These are phyloP conservation scores for Zootermopsis nevadensis DNA, from an alignment of 2,888 invertebrate species.

Conservation along the genomic window DNA sequence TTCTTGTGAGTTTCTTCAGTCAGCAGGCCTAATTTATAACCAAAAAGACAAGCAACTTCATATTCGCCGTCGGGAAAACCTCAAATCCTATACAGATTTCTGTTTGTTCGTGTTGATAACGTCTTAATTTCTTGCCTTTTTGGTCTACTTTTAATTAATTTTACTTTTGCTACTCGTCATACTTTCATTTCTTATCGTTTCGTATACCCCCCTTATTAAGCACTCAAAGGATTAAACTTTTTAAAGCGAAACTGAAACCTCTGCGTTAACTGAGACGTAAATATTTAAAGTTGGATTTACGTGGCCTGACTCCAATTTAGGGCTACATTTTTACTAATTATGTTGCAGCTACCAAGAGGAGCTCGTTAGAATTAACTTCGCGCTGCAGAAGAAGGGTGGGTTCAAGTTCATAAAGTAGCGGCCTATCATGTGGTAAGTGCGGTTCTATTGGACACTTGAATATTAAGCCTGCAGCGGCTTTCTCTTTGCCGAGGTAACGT, in stretches of 20 bases:
- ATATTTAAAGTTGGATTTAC: background rate
- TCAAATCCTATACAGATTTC: too few relatives aligned
- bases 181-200: too few relatives aligned
- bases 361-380: slow-evolving; percentile 6
- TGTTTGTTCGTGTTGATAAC: too few relatives aligned
- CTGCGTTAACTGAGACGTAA: background rate
- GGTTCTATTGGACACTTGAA: slow-evolving; percentile 2
- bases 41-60: too few relatives aligned
- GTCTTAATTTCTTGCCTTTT: too few relatives aligned
- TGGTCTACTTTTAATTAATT: too few relatives aligned
- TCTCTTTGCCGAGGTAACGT: background rate
- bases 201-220: background rate
- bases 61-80: too few relatives aligned
- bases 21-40: too few relatives aligned
- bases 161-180: too few relatives aligned
- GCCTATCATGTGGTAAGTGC: background rate
- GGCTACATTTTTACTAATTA: slow-evolving; percentile 5
- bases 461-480: background rate
- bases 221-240: background rate
- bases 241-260: background rate
- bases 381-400: background rate
- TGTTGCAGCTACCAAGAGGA: background rate
- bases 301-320: background rate
- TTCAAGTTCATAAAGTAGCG: background rate
- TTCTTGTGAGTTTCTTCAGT: too few relatives aligned